Evolutionary conservation across 2,113 vertebrate species (phyloP), one percentile per base, ranked within the genome.

Genomic region (Dicerorhinus sumatrensis): DNA sequence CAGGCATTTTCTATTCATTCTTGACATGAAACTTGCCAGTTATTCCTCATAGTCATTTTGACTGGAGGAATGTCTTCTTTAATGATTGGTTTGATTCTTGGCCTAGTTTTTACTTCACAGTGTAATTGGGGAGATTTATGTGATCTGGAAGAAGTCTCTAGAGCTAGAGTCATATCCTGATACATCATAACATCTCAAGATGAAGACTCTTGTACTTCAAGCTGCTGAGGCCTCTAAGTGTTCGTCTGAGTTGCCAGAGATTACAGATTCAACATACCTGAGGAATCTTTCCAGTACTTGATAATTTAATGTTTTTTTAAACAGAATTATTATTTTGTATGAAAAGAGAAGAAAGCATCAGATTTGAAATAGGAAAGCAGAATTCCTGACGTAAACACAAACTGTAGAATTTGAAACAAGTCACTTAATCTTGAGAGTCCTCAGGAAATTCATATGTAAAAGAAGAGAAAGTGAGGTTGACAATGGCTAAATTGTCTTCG

Each of bases 361-460:
- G 18, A 36, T 84, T 92, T 83, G 17, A 80, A 51, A 51, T 36
- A 25, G 8, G 6, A 70, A 97, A 77, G 14, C 9, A 39, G 8
- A 20, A 81, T 93, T 93, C 21, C 88, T 18, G 4, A 84, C 8
- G 75, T 83, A 83, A 29, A 63, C 2, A 85, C 14, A 83, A 56
- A n/a, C 2, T 81, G 14, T 12, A 86, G 23, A 75, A 58, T 80
- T 84, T 56, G 16, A 27, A 93, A 46, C 6, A 97, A 82, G 7
- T 94, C 18, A 70, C 31, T 75, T 76, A 36, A 67, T 73, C 11
- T 54, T 62, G 8, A 79, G 4, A 82, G 18, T 56, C 8, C 23
- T 93, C 11, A 67, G 31, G 95, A 83, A 92, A 83, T n/a, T 77
- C 54, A 72, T 12, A 79, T n/a, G n/a, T 39, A 62, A 70, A 88